Evolutionary conservation across 2,888 invertebrate species (phyloP), one percentile per base, ranked within the genome.

Genomic region (Brachycybe producta): DNA sequence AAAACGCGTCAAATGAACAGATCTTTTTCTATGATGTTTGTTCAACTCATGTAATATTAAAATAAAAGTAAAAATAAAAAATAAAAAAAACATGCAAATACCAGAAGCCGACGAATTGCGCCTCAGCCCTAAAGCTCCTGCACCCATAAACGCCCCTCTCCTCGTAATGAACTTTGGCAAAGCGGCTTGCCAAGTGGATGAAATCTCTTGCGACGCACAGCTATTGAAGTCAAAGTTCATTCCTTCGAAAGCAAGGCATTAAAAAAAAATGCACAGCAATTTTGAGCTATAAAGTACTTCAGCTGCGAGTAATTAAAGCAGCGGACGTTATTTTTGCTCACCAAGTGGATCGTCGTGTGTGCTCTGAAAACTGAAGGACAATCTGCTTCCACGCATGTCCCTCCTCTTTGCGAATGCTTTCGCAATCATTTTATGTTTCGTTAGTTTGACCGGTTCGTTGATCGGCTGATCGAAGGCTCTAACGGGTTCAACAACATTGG

Each of bases 151-250:
- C 0, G 88, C 92, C 59, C 84, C 85, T 59, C 92, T 75, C 2
- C 92, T 74, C 5, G 79, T 79, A 1, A 91, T 80, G 62, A 91
- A 76, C 57, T 86, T 81, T 0, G 91, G 91, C 55, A 94, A 70
- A 56, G 87, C 86, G 48, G 85, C 86, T 35, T 86, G 87, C 86
- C 90, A 92, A 0, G 87, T 84, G 1, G 91, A 87, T 50, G 88
- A 88, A 46, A 92, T 74, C 57, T 82, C 82, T 53, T 84, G 84
- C 47, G 80, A 83, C 8, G 73, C 75, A 42, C 77, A 77, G 42
- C 80, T 81, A 62, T 83, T 82, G 28, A 67, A 57, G 42, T 70
- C 68, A 57, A 69, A 64, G 57, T 67, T 66, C 65, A 70, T 67
- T 8, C 67, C 69, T 69, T 54, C 26, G 56, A 51, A 36, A 26